Evolutionary conservation across 2,797 vertebrate genomes (phyloP).

Genomic region (Chelidonichthys spinosus): DNA sequence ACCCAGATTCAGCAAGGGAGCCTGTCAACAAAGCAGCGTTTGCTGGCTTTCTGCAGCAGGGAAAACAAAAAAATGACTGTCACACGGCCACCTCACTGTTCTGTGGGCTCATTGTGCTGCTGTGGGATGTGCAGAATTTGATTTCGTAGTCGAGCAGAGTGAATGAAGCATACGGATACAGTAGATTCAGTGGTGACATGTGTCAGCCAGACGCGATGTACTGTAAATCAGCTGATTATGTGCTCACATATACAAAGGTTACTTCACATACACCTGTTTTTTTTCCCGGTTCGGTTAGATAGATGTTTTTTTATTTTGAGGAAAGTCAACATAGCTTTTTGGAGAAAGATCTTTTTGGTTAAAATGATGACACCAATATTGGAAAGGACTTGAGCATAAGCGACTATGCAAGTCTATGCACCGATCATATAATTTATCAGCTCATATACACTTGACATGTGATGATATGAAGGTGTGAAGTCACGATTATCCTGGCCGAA

Average conservation of each 20-base stretch:
- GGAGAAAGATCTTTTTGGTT: no score
- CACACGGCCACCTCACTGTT: slow-evolving; percentile 41
- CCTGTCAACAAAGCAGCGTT: slow-evolving; percentile 70
- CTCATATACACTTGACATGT: no score
- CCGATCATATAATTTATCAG: no score
- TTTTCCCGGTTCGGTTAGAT: no score
- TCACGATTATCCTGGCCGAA: no score
- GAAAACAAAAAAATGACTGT: slow-evolving; percentile 41
- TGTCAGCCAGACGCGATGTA: not conserved
- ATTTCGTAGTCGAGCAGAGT: slow-evolving; percentile 32
- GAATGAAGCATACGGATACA: slow-evolving; percentile 11
- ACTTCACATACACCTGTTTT: not conserved
- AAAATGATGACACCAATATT: no score
- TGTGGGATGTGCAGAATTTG: slow-evolving; percentile 28
- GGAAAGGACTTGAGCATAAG: no score
- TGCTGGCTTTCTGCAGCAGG: slow-evolving; percentile 46
- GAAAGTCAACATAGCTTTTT: no score
- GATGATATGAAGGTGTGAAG: no score
- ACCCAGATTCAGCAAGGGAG: slow-evolving; percentile 59
- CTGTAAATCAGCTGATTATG: not conserved
- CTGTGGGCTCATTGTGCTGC: slow-evolving; percentile 38
- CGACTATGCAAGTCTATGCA: no score
- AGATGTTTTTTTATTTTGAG: no score
- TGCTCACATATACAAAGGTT: not conserved
- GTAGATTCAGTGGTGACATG: not conserved